These are phyloP conservation scores for Lasioglossum zephyrum DNA, from an alignment of 2,888 invertebrate species.

Conservation along the genomic window DNA sequence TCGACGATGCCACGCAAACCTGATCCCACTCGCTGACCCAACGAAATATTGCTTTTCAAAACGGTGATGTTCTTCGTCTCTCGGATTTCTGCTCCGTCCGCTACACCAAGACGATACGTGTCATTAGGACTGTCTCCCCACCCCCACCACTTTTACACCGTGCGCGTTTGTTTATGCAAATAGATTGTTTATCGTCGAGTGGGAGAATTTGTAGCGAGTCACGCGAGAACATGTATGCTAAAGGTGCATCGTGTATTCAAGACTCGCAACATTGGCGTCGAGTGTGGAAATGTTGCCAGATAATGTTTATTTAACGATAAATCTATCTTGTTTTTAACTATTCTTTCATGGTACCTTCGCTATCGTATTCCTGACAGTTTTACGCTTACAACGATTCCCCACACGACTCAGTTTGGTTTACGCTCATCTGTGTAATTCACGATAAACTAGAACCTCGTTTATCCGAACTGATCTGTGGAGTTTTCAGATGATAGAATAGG, in stretches of 20 bases:
- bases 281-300: background rate
- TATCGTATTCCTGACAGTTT: background rate
- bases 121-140: no score
- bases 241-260: background rate
- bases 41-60: background rate
- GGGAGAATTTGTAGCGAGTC: background rate
- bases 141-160: background rate
- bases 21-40: background rate
- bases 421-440: background rate
- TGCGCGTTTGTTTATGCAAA: background rate
- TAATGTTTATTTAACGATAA: background rate
- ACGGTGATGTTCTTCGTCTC: background rate
- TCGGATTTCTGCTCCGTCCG: background rate
- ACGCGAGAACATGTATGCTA: background rate
- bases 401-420: background rate
- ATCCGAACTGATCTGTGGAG: background rate
- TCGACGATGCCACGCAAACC: background rate
- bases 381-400: background rate
- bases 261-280: background rate
- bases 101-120: no score
- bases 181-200: background rate
- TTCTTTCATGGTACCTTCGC: background rate
- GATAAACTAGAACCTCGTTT: background rate
- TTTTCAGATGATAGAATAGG: background rate
- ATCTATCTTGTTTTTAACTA: background rate